Percentiles rank a stretch among this genome's conserved stretches.
Conservation (phyloP, 2,797 vertebrate species). For the Oreonectes daqikongensis region DNA sequence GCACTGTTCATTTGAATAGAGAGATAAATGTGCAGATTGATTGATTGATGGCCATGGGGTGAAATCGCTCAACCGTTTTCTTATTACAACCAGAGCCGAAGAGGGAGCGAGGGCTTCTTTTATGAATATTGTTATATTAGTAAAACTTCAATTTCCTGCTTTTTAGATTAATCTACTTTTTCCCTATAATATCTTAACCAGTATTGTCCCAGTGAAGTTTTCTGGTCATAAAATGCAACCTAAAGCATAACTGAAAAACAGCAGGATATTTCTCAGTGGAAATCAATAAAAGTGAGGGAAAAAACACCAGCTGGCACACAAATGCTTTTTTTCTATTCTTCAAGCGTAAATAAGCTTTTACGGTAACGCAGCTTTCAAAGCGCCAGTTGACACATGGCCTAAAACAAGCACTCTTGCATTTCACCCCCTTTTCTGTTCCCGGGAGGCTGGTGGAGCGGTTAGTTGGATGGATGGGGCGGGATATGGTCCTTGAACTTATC, state of each 20-base stretch:
- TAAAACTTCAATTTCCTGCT: constrained; percentile 83
- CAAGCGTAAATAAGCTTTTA: constrained; percentile 14
- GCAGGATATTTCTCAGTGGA: constrained; percentile 18
- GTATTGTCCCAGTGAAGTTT: constrained; percentile 10
- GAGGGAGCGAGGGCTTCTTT: constrained; percentile 71
- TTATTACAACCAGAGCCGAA: constrained; percentile 75
- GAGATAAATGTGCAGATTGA: constrained; percentile 69
- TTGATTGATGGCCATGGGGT: constrained; percentile 75
- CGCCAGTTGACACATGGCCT: not conserved
- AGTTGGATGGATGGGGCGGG: constrained; percentile 51
- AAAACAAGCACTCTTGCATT: constrained; percentile 6
- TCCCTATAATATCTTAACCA: constrained; percentile 24
- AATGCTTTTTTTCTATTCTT: not conserved
- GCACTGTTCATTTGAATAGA: constrained; percentile 61
- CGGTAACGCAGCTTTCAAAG: not conserved
- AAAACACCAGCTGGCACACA: not conserved
- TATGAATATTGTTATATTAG: constrained; percentile 78
- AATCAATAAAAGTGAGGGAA: constrained; percentile 13
- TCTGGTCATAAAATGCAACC: constrained; percentile 23
- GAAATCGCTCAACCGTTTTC: constrained; percentile 68
- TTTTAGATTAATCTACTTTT: constrained; percentile 75
- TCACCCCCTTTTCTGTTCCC: not conserved
- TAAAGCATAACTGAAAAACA: constrained; percentile 38
- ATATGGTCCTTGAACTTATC: constrained; percentile 53
- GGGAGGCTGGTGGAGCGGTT: not conserved